These are phyloP conservation scores for Chauna torquata DNA, from an alignment of 2,113 vertebrate species.

Conservation along the genomic window DNA sequence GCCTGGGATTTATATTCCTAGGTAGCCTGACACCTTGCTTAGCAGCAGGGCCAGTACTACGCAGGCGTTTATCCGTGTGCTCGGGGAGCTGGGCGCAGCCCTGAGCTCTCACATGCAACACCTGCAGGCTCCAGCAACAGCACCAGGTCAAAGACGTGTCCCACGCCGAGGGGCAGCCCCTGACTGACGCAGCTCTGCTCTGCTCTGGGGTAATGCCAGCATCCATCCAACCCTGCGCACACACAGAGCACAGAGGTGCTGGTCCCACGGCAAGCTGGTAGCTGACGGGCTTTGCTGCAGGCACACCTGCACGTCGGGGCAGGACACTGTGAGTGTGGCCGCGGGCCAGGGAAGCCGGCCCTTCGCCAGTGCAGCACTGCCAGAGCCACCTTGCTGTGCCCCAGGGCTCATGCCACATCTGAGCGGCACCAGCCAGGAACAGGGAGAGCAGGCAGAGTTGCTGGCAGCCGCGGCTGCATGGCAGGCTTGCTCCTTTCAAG, in stretches of 20 bases:
- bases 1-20: neutral
- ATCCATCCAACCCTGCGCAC: neutral
- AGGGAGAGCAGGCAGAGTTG: neutral
- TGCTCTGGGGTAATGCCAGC: neutral
- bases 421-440: too few species aligned
- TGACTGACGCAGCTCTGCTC: neutral
- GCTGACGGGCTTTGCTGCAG: neutral
- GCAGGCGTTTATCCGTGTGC: rapidly evolving
- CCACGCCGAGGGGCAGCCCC: neutral
- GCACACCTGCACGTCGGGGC: too few species aligned
- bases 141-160: neutral
- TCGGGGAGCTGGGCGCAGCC: too few species aligned
- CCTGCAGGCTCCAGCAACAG: too few species aligned
- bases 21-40: neutral
- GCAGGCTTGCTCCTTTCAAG: neutral
- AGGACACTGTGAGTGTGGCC: too few species aligned
- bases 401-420: neutral
- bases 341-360: too few species aligned
- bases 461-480: neutral
- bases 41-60: rapidly evolving
- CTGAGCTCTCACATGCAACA: neutral
- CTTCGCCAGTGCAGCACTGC: too few species aligned
- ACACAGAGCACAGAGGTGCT: too few species aligned
- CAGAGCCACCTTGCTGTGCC: too few species aligned
- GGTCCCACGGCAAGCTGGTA: neutral